These are phyloP conservation scores for Galemys pyrenaicus DNA, from an alignment of 2,113 vertebrate genomes.

Conservation along the genomic window DNA sequence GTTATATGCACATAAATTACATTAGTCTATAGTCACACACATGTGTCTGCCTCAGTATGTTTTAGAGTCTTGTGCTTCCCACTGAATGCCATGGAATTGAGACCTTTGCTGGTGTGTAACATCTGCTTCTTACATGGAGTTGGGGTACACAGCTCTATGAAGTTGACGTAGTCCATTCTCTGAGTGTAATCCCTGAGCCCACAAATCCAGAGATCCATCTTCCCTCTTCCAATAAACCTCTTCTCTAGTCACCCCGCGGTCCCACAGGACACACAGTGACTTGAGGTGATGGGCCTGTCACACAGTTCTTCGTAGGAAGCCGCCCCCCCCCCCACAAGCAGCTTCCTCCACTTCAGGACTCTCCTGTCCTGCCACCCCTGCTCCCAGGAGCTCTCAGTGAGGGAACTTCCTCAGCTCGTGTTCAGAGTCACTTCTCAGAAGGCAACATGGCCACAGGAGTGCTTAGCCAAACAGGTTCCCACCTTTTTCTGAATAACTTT, in stretches of 20 bases:
- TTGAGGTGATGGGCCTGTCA: not conserved
- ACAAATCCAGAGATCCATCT: not conserved
- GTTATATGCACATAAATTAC: too few relatives aligned
- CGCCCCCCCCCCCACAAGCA: not conserved
- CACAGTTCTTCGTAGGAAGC: not conserved
- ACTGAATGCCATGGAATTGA: not conserved
- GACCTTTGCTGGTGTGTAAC: not conserved
- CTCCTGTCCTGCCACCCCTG: not conserved
- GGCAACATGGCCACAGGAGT: not conserved
- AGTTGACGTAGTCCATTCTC: not conserved
- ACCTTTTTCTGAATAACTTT: not conserved
- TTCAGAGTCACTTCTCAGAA: conserved; percentile 29
- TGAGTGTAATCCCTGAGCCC: not conserved
- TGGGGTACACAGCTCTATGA: not conserved
- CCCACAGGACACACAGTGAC: not conserved
- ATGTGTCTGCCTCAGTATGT: not conserved
- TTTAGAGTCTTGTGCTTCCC: not conserved
- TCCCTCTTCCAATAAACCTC: not conserved
- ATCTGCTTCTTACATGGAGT: not conserved
- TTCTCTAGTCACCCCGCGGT: not conserved
- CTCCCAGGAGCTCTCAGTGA: not conserved
- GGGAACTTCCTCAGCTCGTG: not conserved
- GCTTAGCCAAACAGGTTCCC: not conserved
- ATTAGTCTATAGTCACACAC: too few relatives aligned
- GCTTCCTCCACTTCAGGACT: not conserved